Percentiles rank a stretch among this genome's conserved stretches.
These are phyloP conservation scores for Danio kyathit DNA, from an alignment of 2,797 vertebrate species.

Conservation along the genomic window DNA sequence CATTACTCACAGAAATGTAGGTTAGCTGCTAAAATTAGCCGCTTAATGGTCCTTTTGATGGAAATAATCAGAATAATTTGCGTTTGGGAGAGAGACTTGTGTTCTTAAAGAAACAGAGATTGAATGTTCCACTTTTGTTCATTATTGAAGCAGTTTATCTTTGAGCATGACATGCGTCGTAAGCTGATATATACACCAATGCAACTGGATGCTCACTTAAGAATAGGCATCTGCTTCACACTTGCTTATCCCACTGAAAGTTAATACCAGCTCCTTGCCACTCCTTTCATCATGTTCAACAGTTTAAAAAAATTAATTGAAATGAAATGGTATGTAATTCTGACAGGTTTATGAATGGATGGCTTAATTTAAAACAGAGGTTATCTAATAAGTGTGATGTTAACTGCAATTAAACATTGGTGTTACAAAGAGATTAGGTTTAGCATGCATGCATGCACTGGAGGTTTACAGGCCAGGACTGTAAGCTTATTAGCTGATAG, in stretches of 20 bases:
- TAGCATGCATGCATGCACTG: not conserved
- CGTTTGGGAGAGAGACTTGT: not conserved
- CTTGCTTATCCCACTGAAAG: conserved; percentile 11
- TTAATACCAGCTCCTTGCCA: not conserved
- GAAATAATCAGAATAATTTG: not conserved
- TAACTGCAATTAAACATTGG: not conserved
- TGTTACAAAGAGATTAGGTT: not conserved
- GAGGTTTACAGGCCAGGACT: not conserved
- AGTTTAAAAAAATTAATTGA: too few species aligned
- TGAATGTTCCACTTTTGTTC: not conserved
- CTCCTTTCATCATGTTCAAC: not conserved
- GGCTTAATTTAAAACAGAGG: not conserved
- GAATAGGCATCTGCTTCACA: conserved; percentile 2
- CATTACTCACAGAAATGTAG: not conserved
- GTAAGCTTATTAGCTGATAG: conserved; percentile 43
- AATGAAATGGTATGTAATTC: not conserved
- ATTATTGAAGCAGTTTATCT: not conserved
- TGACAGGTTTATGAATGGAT: not conserved
- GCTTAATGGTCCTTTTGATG: not conserved
- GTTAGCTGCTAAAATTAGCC: conserved; percentile 2
- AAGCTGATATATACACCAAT: not conserved
- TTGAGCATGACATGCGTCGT: not conserved
- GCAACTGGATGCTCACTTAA: not conserved
- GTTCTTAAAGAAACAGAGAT: not conserved
- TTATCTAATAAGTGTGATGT: not conserved